Base-by-base conservation (phyloP, 2,888 invertebrate genomes). In the Pandemis cinnamomeana region DNA sequence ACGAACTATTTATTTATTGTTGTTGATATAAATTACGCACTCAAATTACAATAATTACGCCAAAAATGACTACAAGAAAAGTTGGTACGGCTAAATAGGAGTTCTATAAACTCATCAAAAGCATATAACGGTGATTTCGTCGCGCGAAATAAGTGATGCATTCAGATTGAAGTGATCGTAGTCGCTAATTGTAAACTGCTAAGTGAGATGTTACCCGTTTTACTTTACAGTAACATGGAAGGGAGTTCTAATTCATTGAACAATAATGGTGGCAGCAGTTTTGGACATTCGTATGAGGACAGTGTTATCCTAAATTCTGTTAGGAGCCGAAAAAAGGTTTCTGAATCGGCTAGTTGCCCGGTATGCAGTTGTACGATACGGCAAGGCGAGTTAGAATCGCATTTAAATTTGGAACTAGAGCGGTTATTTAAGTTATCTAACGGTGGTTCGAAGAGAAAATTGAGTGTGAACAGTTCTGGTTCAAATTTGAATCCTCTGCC, bases 331-430 rank as follows among this genome's bases (percentile, higher is more conserved):
- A 95, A 95, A 81, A 95, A 95, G 87, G 95, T 95, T 74, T 87
- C 95, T 7, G 97, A 97, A 83, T 95, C 96, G 13, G 95, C 95
- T n/a, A 97, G 95, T 87, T 99, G 99, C 88, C 98, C 99, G 0
- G 97, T 98, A 0, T 99, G 99, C 88, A 97, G 98, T 77, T 96
- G 97, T 76, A 98, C 98, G 3, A 95, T 99, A 61, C 94, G 98
- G 66, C 95, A 96, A 2, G 96, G 96, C 1, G 98, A 98, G 88
- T 93, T 98, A n/a, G 97, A 98, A 80, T 94, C 96, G 42, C 99
- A 98, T 90, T 96, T 97, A 78, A 91, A 95, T 66, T 95, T 97
- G 76, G 98, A 98, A 92, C 94, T 98, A 78, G 93, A 93, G 10
- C 85, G 90, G 69, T 78, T 93, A 46, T 89, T 90, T 51, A 93